Base-by-base conservation (phyloP, 1,140 invertebrate genomes). In the Hydropsyche tenuis region DNA sequence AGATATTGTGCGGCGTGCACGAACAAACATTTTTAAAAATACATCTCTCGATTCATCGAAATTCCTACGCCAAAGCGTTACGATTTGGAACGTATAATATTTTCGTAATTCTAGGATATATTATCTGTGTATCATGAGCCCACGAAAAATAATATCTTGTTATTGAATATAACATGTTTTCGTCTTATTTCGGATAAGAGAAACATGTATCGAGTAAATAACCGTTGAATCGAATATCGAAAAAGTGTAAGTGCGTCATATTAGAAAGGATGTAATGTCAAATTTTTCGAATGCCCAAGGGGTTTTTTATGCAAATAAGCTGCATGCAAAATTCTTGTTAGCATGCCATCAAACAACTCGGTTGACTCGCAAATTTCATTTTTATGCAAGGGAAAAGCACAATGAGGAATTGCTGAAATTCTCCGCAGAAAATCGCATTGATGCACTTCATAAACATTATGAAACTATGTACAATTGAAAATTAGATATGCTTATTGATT, bases 21-120 rank as follows among this genome's bases (percentile, higher is more conserved):
- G 68, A 23, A 48, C 48, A 37, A 70, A 70, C 68, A 56, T 70
- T 22, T 25, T 56, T 70, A 53, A 70, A 70, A 48, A 45, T 56
- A 56, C 30, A 42, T 65, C 3, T 37, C n/a, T 25, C 56, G 56
- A 60, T 60, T 60, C 56, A 11, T 2, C 56, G 56, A 14, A 60
- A 60, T 60, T 23, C 51, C 23, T 12, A n/a, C n/a, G n/a, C 9
- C 30, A 37, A 37, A 4, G 9, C 9, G 30, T 37, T 37, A 4
- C n/a, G n/a, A n/a, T n/a, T n/a, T n/a, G n/a, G n/a, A n/a, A 37
- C 9, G 3, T 37, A 37, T 37, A 9, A 3, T 3, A 37, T 4
- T 37, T 37, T 37, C 30, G 9, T 37, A 37, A 37, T 37, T 37
- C 30, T 9, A 37, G 9, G 30, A 37, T 37, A 3, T 37, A 9